These are phyloP conservation scores for Butastur rufipennis DNA, from an alignment of 2,113 vertebrate species.

Conservation along the genomic window DNA sequence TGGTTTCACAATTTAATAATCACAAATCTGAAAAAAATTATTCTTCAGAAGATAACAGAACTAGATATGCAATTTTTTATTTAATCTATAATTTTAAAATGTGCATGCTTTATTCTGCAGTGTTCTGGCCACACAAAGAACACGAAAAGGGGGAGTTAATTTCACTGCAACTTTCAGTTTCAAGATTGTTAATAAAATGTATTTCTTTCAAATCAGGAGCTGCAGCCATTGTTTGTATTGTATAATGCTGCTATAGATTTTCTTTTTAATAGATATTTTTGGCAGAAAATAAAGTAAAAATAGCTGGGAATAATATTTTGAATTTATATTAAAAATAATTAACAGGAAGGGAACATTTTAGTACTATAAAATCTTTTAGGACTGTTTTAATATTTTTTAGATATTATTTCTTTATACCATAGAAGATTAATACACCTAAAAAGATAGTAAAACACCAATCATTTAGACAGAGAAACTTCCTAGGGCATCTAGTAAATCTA, in stretches of 20 bases:
- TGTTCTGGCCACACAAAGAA: not conserved
- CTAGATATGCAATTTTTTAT: not conserved
- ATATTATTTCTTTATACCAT: not conserved
- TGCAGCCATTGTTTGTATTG: not conserved
- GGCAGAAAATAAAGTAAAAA: not conserved
- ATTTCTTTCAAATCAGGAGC: not conserved
- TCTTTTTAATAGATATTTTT: not conserved
- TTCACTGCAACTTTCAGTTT: not conserved
- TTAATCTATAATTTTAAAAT: not conserved
- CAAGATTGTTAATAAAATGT: not conserved
- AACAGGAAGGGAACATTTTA: not conserved
- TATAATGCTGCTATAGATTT: not conserved
- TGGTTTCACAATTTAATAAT: not conserved
- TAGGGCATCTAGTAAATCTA: not conserved
- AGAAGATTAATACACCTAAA: not conserved
- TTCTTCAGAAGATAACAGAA: not conserved
- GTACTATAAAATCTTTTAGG: not conserved
- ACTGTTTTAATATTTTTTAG: not conserved
- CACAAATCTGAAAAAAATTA: not conserved
- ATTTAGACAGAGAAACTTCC: not conserved
- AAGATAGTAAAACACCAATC: not conserved
- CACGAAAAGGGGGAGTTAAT: not conserved
- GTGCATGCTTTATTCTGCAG: not conserved
- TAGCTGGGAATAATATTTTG: not conserved
- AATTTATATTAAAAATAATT: not conserved